Base-by-base conservation (phyloP, 2,113 vertebrate species). In the Thalassoma bifasciatum region DNA sequence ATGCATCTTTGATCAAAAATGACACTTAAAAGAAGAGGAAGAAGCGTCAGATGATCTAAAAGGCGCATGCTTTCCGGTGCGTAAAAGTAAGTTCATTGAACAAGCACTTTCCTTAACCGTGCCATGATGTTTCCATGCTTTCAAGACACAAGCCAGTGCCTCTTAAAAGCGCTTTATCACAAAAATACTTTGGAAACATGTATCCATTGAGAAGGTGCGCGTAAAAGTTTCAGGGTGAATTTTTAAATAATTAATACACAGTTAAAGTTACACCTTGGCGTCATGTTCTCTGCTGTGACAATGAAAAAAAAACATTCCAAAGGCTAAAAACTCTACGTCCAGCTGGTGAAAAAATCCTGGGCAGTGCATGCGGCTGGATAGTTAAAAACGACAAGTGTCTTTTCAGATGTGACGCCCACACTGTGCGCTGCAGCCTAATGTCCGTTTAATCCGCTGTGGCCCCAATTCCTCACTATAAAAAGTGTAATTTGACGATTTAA, bases 201-300 rank as follows among this genome's bases (percentile, higher is more conserved):
- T 77, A 81, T 64, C 81, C 67, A 68, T 1, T 51, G 63, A 58
- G 66, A 26, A 59, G 46, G 30, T 63, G 59, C 7, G 49, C 67
- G 69, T 65, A 68, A 79, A 75, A 66, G 37, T 74, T 30, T 62
- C 53, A 0, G n/a, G 66, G 68, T 79, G 60, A 81, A 60, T 30
- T 24, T 38, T 19, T 91, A 52, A 91, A 88, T 87, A 88, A 85
- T 89, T 79, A 49, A 88, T 23, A 64, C 61, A 16, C 40, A 38
- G 16, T 75, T 86, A 66, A 13, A 44, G 67, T 87, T 83, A 79
- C 85, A 77, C 40, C 1, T 68, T 62, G 60, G 76, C 50, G 71
- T 87, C 83, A 13, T 5, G 26, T 79, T 81, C 46, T 76, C 50
- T 12, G 44, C 49, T 61, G 67, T 59, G 56, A 77, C 36, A 62